Percentiles rank a stretch among this genome's conserved stretches.
Evolutionary conservation across 35 echinoderm and acorn worm genomes (phyloP).

Genomic region (Eucidaris tribuloides): DNA sequence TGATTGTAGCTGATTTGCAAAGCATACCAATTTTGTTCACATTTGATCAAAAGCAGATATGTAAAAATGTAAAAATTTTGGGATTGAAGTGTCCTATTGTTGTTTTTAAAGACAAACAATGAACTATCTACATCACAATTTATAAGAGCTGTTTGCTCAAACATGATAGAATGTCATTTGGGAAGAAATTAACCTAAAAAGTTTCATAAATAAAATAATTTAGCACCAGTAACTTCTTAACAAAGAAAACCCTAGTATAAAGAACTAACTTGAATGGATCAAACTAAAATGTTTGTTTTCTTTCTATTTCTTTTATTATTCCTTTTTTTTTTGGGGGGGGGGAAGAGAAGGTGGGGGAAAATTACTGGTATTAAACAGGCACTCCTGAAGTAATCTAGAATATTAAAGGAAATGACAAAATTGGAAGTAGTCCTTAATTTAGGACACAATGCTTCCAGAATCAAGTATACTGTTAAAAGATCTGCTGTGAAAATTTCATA

Average conservation of each 20-base stretch:
- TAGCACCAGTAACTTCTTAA: not conserved
- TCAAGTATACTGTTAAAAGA: no score
- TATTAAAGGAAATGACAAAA: no score
- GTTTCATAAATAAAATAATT: not conserved
- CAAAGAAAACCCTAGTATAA: not conserved
- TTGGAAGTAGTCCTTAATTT: no score
- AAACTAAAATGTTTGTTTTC: no score
- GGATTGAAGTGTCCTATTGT: not conserved
- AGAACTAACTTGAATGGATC: not conserved
- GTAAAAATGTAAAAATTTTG: not conserved
- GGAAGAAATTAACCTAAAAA: not conserved
- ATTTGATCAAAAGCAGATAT: not conserved
- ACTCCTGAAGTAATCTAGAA: no score
- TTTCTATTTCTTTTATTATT: no score
- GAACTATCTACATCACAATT: not conserved
- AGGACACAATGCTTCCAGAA: no score
- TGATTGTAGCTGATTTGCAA: not conserved
- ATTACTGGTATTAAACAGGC: no score
- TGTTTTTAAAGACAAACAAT: not conserved
- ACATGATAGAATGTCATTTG: not conserved
- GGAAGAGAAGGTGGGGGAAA: no score
- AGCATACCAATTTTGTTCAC: not conserved
- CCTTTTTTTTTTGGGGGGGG: no score
- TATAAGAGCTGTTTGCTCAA: not conserved
- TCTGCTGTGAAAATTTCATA: no score